phyloP scores from a whole-genome alignment of 2,113 vertebrate genomes.

The Protomyctophum bolini region DNA sequence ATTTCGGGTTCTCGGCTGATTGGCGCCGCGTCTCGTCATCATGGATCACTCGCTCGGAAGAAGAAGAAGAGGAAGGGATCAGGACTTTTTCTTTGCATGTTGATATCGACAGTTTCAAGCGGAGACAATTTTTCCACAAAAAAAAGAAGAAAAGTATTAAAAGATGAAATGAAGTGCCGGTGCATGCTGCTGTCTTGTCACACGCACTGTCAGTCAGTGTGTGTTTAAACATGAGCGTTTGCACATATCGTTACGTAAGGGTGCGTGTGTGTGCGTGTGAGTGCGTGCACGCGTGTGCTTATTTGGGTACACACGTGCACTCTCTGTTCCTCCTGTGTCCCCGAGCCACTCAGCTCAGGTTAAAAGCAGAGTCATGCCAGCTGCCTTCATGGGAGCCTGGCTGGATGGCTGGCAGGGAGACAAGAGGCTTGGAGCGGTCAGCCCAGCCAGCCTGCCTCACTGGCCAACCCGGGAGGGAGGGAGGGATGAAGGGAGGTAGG shows the following conservation, averaged over 20 bases:
- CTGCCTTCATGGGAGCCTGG: constrained; percentile 48
- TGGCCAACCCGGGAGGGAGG: constrained; percentile 26
- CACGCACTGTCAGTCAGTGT: neutral
- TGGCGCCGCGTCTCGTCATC: neutral
- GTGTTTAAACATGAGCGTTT: too few species aligned
- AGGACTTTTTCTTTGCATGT: too few species aligned
- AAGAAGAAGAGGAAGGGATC: too few species aligned
- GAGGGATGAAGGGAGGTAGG: too few species aligned
- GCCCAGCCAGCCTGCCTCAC: constrained; percentile 19
- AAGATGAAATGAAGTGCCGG: constrained; percentile 16
- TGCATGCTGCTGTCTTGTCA: constrained; percentile 64
- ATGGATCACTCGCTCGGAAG: too few species aligned
- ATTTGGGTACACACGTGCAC: neutral
- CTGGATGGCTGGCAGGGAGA: constrained; percentile 16
- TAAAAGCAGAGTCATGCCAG: constrained; percentile 61
- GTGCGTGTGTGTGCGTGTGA: constrained; percentile 1
- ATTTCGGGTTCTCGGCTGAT: constrained; percentile 14
- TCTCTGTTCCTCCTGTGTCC: neutral
- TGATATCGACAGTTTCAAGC: too few species aligned
- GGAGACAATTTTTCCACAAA: too few species aligned
- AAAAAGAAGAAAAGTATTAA: too few species aligned
- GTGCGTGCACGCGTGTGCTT: constrained; percentile 23
- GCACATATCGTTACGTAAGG: too few species aligned
- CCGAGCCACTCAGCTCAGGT: constrained; percentile 47
- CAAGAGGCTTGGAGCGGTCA: neutral